Conservation (phyloP, 2,113 vertebrate genomes). For the Plestiodon gilberti region DNA sequence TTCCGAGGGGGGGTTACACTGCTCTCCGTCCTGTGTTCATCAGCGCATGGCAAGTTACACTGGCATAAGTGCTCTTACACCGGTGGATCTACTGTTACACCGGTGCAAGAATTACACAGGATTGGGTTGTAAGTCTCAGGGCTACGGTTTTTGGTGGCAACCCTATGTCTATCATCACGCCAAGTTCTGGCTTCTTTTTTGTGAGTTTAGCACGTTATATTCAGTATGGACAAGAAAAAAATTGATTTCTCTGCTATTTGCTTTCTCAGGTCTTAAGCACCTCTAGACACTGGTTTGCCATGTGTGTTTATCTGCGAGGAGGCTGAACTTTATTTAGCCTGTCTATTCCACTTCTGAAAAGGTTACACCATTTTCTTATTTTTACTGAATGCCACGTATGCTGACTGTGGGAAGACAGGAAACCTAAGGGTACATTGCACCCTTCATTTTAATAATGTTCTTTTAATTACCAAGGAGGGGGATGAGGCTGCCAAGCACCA, state of each 20-base stretch:
- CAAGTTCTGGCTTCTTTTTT: neutral
- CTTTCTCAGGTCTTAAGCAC: neutral
- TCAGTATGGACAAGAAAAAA: neutral
- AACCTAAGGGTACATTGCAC: neutral
- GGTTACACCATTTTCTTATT: neutral
- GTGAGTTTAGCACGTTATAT: neutral
- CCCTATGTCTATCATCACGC: neutral
- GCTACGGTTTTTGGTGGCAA: neutral
- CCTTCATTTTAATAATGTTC: no score
- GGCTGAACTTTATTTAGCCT: neutral
- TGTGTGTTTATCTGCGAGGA: neutral
- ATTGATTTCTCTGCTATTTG: constrained; percentile 26
- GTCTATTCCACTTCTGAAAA: neutral
- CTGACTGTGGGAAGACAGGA: neutral
- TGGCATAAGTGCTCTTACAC: no score
- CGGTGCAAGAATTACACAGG: no score
- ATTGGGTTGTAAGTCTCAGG: no score
- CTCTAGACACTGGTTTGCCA: neutral
- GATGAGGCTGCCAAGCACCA: no score
- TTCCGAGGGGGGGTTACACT: no score
- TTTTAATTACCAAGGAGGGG: no score
- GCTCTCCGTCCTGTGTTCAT: no score
- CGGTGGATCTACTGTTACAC: no score
- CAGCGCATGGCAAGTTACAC: no score
- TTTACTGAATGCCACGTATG: neutral